Evolutionary conservation across 2,113 vertebrate genomes (phyloP), one percentile per base, ranked within the genome.

Genomic region (Eolophus roseicapilla): DNA sequence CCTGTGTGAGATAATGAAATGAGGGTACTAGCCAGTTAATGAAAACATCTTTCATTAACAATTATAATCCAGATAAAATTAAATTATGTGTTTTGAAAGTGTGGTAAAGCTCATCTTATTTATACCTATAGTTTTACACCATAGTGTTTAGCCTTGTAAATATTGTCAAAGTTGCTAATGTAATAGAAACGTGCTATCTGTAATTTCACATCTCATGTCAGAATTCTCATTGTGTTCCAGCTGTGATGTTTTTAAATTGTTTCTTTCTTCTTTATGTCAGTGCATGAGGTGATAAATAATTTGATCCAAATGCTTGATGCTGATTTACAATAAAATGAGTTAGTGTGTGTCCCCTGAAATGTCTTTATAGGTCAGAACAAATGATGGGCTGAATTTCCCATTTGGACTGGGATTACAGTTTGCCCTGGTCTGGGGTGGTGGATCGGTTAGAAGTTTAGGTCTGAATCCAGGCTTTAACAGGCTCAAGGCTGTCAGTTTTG

Each of bases 1-100:
- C 81, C 86, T 86, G 76, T 86, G 57, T 65, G 17, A 90, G 93
- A 86, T 96, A 96, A 97, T 96, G 88, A 94, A 97, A 88, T 65
- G 76, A 95, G 19, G 55, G 80, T 76, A 90, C 64, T 64, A 79
- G 43, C 69, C 95, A 97, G 95, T 96, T 95, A 95, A 92, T 95
- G 94, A 81, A 93, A 97, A 82, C 73, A 88, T 92, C 84, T 93
- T 94, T 74, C 88, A 92, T 95, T 92, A 97, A 85, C 91, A 93
- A 63, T 92, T 97, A 82, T 79, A 93, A 95, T 92, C n/a, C 50
- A 95, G 82, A 96, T 74, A 76, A 93, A 95, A 89, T 81, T 39
- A 82, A 74, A 88, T 85, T 84, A 29, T 8, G 37, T 70, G 41
- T 76, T 94, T 85, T 70, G 74, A 68, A 92, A 94, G 83, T 39